These are phyloP conservation scores for Bombus ignitus DNA, from an alignment of 1,140 invertebrate genomes.

Conservation along the genomic window DNA sequence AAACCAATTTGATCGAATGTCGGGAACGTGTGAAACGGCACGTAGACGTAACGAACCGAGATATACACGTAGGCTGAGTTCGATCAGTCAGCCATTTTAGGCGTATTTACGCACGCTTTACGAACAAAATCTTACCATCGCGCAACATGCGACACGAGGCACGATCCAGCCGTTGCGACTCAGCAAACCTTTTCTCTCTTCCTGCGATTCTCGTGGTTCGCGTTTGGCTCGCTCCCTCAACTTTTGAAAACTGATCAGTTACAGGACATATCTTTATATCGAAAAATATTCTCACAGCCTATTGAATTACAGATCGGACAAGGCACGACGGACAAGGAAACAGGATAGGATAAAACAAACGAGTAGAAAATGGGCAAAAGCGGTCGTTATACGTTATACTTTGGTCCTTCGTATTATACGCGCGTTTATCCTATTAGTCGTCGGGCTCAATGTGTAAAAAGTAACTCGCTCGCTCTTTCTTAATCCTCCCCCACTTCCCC, in stretches of 20 bases:
- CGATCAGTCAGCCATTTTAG: neutral
- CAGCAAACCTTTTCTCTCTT: neutral
- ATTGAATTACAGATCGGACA: neutral
- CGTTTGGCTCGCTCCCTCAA: neutral
- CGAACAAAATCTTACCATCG: neutral
- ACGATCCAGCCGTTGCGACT: neutral
- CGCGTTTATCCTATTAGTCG: neutral
- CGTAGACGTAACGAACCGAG: neutral
- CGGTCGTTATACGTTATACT: neutral
- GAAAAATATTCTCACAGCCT: slow-evolving; percentile 43
- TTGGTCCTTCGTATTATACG: neutral
- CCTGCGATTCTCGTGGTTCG: neutral
- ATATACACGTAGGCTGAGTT: neutral
- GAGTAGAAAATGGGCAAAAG: neutral
- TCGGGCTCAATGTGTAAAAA: neutral
- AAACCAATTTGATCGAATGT: neutral
- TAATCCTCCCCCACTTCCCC: neutral
- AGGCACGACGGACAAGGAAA: neutral
- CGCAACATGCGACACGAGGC: neutral
- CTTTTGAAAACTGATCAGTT: neutral
- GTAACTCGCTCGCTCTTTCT: neutral
- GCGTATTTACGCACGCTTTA: neutral
- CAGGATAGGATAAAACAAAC: neutral
- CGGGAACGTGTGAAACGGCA: neutral
- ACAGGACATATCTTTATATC: neutral